A percentile compares a stretch with the other conserved stretches of the same genome.
Conservation (phyloP, 2,888 invertebrate genomes). For the Dimorphilus gyrociliatus region DNA sequence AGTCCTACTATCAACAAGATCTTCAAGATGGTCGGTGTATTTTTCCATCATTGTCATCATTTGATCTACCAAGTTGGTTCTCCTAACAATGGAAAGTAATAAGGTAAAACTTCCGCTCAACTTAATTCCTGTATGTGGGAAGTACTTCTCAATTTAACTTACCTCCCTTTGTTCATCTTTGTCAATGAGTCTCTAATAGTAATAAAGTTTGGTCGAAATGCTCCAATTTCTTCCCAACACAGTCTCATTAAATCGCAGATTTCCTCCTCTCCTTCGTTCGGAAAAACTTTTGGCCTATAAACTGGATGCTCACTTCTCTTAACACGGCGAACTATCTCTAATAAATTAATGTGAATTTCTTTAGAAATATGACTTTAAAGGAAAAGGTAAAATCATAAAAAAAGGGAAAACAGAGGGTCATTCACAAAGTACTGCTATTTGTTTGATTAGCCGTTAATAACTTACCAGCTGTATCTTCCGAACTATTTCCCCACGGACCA, state of each 20-base stretch:
- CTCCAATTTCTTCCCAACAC: constrained; percentile 19
- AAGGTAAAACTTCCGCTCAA: too few species aligned
- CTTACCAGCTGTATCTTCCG: constrained; percentile 13
- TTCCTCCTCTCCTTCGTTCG: constrained; percentile 8
- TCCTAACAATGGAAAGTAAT: too few species aligned
- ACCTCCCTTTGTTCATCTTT: constrained; percentile 11
- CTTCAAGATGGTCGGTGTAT: constrained; percentile 88
- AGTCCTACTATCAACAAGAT: constrained; percentile 77
- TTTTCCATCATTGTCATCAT: constrained; percentile 82
- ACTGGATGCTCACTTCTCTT: constrained; percentile 5
- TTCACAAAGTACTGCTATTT: too few species aligned
- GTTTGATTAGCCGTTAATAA: too few species aligned
- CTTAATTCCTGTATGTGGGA: too few species aligned
- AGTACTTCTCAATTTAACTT: neutral
- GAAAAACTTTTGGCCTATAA: constrained; percentile 12
- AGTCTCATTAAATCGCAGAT: constrained; percentile 14
- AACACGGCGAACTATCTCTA: constrained; percentile 7
- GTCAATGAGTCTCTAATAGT: constrained; percentile 13
- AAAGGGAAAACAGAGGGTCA: neutral
- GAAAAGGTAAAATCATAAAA: neutral
- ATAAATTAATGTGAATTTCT: neutral
- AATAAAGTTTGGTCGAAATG: constrained; percentile 14
- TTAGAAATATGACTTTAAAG: neutral
- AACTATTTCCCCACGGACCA: constrained; percentile 14
- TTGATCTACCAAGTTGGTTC: constrained; percentile 50